These are phyloP conservation scores for Stictocephala bisonia DNA, from an alignment of 2,888 invertebrate genomes.

Conservation along the genomic window DNA sequence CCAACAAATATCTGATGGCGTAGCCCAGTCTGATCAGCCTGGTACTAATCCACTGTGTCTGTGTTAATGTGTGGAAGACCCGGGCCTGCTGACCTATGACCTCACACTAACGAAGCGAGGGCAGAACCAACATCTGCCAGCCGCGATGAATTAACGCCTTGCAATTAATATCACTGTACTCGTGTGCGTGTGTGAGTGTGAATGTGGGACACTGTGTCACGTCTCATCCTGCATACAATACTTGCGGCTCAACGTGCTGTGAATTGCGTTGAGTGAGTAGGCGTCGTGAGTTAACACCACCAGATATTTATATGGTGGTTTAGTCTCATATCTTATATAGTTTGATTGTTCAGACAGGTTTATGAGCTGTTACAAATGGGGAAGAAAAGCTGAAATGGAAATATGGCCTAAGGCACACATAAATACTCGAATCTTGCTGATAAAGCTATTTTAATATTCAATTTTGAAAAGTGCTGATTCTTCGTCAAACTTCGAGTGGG, in stretches of 20 bases:
- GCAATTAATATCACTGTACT: slow-evolving; percentile 35
- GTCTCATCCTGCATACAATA: slow-evolving; percentile 12
- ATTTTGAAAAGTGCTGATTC: too few relatives aligned
- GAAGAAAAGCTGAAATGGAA: slow-evolving; percentile 16
- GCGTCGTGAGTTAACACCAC: slow-evolving; percentile 31
- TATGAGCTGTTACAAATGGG: slow-evolving; percentile 7
- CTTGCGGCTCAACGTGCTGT: too few relatives aligned
- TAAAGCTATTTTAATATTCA: too few relatives aligned
- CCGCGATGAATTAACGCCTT: slow-evolving; percentile 28
- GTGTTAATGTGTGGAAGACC: not conserved
- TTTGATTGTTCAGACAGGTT: slow-evolving; percentile 29
- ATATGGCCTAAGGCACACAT: slow-evolving; percentile 29
- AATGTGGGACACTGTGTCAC: too few relatives aligned
- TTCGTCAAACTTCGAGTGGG: too few relatives aligned
- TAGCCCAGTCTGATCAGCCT: not conserved
- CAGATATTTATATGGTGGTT: slow-evolving; percentile 33
- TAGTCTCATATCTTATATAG: slow-evolving; percentile 2
- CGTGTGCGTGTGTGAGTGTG: not conserved
- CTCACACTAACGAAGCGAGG: slow-evolving; percentile 26
- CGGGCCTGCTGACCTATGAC: not conserved
- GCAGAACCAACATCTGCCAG: not conserved
- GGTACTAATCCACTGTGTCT: not conserved
- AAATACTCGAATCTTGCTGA: too few relatives aligned
- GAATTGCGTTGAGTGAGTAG: slow-evolving; percentile 21
- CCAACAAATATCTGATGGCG: not conserved